These are phyloP conservation scores for Sitophilus oryzae DNA, from an alignment of 1,140 invertebrate species.

Conservation along the genomic window DNA sequence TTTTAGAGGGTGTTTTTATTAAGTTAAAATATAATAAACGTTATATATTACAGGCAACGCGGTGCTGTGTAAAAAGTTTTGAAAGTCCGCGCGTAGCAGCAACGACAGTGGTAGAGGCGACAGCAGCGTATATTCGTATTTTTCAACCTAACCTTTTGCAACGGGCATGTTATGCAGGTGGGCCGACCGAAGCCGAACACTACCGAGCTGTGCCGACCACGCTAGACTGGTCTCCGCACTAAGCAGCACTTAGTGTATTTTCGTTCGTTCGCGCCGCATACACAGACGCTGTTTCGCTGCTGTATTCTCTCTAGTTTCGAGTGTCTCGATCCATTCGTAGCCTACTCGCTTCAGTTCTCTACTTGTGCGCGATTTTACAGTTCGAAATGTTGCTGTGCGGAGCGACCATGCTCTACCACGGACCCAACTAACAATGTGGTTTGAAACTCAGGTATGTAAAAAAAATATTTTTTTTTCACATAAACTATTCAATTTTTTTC, in stretches of 20 bases:
- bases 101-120: no score
- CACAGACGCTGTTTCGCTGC: slow-evolving; percentile 15
- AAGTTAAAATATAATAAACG: no score
- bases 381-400: slow-evolving; percentile 43
- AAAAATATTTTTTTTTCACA: not conserved
- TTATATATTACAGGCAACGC: no score
- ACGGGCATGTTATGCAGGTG: slow-evolving; percentile 42
- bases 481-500: not conserved
- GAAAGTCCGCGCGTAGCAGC: no score
- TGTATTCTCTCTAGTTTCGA: slow-evolving; percentile 25
- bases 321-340: slow-evolving; percentile 20
- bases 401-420: slow-evolving; percentile 39
- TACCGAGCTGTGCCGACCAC: slow-evolving; percentile 28
- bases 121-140: no score
- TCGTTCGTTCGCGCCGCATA: slow-evolving; percentile 31
- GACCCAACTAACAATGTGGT: slow-evolving; percentile 44
- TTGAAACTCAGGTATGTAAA: slow-evolving; percentile 43
- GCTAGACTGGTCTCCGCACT: slow-evolving; percentile 38
- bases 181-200: slow-evolving; percentile 34
- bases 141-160: slow-evolving; percentile 43
- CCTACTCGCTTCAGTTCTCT: not conserved
- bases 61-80: no score
- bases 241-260: slow-evolving; percentile 37
- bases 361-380: slow-evolving; percentile 36
- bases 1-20: no score